Percentiles rank a stretch among this genome's conserved stretches.
Conservation (phyloP, 2,797 vertebrate species). For the Rhodeus uyekii region DNA sequence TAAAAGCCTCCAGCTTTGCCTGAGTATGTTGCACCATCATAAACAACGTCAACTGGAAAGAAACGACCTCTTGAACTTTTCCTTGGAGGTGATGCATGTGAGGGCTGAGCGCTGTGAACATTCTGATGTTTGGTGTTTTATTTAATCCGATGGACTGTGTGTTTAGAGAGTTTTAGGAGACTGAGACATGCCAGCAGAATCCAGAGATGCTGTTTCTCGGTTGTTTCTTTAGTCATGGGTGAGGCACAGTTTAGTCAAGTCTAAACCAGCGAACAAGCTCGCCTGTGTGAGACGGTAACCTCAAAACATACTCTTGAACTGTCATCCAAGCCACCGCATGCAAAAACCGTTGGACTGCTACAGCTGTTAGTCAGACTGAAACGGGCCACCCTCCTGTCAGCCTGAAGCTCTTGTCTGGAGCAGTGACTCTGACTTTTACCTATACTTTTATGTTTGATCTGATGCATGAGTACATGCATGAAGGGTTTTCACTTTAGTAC, state of each 20-base stretch:
- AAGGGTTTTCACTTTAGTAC: not conserved
- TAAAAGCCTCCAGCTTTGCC: conserved; percentile 67
- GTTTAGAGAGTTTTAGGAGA: conserved; percentile 17
- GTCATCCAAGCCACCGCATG: conserved; percentile 59
- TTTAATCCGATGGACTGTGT: not conserved
- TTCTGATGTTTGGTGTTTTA: conserved; percentile 24
- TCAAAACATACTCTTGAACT: conserved; percentile 61
- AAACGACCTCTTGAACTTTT: conserved; percentile 64
- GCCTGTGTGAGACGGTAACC: conserved; percentile 56
- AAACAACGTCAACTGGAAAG: conserved; percentile 76
- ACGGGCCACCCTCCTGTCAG: conserved; percentile 44
- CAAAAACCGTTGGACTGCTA: conserved; percentile 67
- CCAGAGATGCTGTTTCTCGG: conserved; percentile 27
- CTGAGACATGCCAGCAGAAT: not conserved
- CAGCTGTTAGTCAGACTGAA: conserved; percentile 68
- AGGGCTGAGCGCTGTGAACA: not conserved
- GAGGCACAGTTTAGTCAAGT: conserved; percentile 42
- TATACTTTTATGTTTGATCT: not conserved
- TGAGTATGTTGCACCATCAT: conserved; percentile 70
- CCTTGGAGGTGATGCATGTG: conserved; percentile 31
- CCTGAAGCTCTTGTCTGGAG: conserved; percentile 21
- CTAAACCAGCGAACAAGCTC: conserved; percentile 37
- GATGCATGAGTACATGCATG: not conserved
- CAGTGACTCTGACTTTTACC: conserved; percentile 22
- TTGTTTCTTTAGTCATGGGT: conserved; percentile 26